Base-by-base conservation (phyloP, 2,113 vertebrate genomes). In the Albula glossodonta region DNA sequence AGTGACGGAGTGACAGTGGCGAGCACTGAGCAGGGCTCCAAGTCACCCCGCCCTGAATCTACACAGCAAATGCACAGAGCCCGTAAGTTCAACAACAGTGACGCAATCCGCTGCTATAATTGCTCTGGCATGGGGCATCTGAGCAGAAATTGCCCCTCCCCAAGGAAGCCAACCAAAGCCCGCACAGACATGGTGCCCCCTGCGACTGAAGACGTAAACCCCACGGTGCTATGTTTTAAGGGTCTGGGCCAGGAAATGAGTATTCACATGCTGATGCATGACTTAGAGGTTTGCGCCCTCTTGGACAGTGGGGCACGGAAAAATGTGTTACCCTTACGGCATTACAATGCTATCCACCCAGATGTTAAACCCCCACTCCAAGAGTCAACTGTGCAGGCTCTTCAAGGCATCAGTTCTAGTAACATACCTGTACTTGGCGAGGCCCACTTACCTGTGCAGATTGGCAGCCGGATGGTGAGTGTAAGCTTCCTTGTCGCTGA, bases 101-200 rank as follows among this genome's bases (percentile, higher is more conserved):
- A 77, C 25, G 86, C 85, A 4, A 80, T 90, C 22, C 49, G 41
- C 22, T 90, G 87, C 9, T 85, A 88, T 13, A 89, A 89, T n/a
- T 88, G 87, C 22, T 83, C 83, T 6, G 87, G 78, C 6, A 22
- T 86, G 0, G 82, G 87, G 2, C 87, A 88, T 48, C 87, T 86
- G 80, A 78, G 48, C 7, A 25, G 85, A 5, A 41, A 82, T 5
- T 90, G 85, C 17, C 87, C 87, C 4, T 86, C 74, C 3, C 85
- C 84, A 17, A 82, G 22, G 13, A 50, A 63, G 51, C 11, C 31
- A 5, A 5, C 2, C 11, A 50, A 17, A 50, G 17, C 22, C 1
- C 5, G 3, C 1, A 12, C 19, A 31, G 2, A 0, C 2, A 17
- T 56, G n/a, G 22, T 56, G 50, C 52, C 85, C n/a, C 49, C 49